These are phyloP conservation scores for Eugnorisma glareosa DNA, from an alignment of 2,888 invertebrate species.

Conservation along the genomic window DNA sequence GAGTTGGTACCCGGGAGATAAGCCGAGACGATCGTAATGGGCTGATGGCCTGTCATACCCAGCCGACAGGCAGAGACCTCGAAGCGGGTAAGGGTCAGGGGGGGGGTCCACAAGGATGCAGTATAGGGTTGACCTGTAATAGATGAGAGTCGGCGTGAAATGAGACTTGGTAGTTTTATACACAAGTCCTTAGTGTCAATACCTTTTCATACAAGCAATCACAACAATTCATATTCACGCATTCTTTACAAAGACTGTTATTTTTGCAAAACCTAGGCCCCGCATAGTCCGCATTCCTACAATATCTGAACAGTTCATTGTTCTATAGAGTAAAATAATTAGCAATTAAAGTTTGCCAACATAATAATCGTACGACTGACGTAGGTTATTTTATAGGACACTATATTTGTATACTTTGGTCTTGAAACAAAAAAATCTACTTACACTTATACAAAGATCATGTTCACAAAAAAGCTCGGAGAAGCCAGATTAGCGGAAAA, in stretches of 20 bases:
- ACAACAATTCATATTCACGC: not conserved
- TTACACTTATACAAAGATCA: conserved; percentile 6
- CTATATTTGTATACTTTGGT: conserved; percentile 10
- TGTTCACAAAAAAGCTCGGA: not conserved
- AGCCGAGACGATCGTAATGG: too few species aligned
- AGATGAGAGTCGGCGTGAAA: too few species aligned
- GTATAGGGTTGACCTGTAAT: too few species aligned
- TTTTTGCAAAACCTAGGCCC: not conserved
- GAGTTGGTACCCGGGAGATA: too few species aligned
- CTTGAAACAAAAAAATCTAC: conserved; percentile 17
- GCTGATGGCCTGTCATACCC: too few species aligned
- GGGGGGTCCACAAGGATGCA: too few species aligned
- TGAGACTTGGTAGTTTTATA: not conserved
- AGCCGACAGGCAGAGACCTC: too few species aligned
- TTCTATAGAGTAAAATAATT: not conserved
- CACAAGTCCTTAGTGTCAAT: not conserved
- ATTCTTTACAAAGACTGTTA: not conserved
- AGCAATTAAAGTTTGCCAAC: not conserved
- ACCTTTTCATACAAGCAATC: not conserved
- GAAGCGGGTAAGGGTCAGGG: too few species aligned
- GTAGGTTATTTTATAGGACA: too few species aligned
- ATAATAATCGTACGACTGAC: too few species aligned
- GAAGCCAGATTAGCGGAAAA: conserved; percentile 16
- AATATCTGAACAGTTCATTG: not conserved
- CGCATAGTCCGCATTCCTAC: not conserved